phyloP scores from a whole-genome alignment of 2,888 invertebrate genomes.

The Apotomis capreana region DNA sequence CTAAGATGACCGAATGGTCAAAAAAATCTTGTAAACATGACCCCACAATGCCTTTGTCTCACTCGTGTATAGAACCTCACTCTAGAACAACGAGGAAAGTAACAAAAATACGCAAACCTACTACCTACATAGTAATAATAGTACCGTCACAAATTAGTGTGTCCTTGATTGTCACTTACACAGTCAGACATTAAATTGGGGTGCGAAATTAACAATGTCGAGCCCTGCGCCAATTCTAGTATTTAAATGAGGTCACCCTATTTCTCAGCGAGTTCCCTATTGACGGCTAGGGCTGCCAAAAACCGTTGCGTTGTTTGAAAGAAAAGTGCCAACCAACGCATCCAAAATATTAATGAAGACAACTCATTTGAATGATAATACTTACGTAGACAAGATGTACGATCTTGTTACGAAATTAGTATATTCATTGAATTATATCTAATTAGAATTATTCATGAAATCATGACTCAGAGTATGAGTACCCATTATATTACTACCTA shows the following conservation, averaged over 20 bases:
- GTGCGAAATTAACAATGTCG: slow-evolving; percentile 19
- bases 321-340: too few species aligned
- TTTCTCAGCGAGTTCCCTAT: slow-evolving; percentile 17
- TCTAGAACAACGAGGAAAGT: too few species aligned
- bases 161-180: slow-evolving; percentile 12
- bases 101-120: too few species aligned
- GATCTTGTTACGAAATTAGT: not conserved
- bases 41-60: too few species aligned
- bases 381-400: not conserved
- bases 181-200: slow-evolving; percentile 16
- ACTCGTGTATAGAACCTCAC: too few species aligned
- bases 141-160: slow-evolving; percentile 9
- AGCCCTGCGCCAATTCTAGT: slow-evolving; percentile 32
- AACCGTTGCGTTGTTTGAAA: slow-evolving; percentile 19
- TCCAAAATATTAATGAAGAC: too few species aligned
- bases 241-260: slow-evolving; percentile 35
- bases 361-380: not conserved
- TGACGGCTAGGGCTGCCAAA: slow-evolving; percentile 20
- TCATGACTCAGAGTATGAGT: slow-evolving; percentile 23
- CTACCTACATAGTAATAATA: not conserved
- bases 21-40: too few species aligned
- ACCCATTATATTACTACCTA: not conserved
- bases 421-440: slow-evolving; percentile 18
- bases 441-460: slow-evolving; percentile 17
- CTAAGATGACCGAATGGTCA: too few species aligned